Evolutionary conservation across 1,140 invertebrate species (phyloP).

Genomic region (Chelonus insularis): DNA sequence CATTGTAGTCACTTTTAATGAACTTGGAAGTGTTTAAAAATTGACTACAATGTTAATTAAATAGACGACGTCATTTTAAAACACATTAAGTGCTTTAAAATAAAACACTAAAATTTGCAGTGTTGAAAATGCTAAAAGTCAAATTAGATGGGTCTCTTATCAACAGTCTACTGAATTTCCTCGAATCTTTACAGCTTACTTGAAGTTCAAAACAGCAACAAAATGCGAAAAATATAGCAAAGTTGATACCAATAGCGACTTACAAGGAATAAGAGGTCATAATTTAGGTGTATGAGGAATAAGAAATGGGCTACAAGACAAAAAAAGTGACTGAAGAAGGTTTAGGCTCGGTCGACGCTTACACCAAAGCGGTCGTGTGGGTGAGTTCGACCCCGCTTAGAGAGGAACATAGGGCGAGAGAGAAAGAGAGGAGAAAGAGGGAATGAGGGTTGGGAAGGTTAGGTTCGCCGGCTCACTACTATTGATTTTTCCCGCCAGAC

Average conservation of each 20-base stretch:
- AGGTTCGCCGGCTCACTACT: constrained; percentile 58
- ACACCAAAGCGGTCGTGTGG: constrained; percentile 22
- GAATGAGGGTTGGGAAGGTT: constrained; percentile 47
- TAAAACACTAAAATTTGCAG: too few species aligned
- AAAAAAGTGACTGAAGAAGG: neutral
- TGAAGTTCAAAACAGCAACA: too few species aligned
- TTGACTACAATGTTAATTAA: too few species aligned
- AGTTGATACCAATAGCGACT: neutral
- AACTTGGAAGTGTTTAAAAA: too few species aligned
- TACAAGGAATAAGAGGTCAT: neutral
- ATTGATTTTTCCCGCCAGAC: constrained; percentile 61
- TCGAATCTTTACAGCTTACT: too few species aligned
- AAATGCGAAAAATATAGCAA: neutral
- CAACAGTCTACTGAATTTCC: too few species aligned
- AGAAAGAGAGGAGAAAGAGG: constrained; percentile 14
- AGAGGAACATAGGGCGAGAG: constrained; percentile 13
- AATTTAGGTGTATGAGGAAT: neutral
- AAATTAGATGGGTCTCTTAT: too few species aligned
- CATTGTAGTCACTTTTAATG: too few species aligned
- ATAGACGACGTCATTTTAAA: too few species aligned
- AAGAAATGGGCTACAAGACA: neutral
- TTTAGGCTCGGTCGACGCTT: constrained; percentile 18
- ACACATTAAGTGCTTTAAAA: too few species aligned
- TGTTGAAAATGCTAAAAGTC: too few species aligned
- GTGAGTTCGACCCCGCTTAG: constrained; percentile 24